These are phyloP conservation scores for Crypturellus tataupa DNA, from an alignment of 2,797 vertebrate species.

Conservation along the genomic window DNA sequence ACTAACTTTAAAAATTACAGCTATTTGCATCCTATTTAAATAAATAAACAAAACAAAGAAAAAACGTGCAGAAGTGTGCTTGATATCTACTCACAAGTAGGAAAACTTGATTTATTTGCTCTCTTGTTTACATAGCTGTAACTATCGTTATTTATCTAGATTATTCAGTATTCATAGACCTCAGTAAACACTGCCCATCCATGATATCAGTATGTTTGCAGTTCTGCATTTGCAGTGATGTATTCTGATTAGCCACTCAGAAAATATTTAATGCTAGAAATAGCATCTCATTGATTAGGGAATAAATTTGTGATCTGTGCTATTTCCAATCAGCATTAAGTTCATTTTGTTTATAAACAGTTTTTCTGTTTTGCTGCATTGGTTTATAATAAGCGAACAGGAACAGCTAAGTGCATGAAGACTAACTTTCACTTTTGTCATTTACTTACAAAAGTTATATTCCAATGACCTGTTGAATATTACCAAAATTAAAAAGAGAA, in stretches of 20 bases:
- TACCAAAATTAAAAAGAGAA: conserved; percentile 50
- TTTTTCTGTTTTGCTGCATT: neutral
- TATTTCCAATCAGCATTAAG: neutral
- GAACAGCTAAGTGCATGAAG: neutral
- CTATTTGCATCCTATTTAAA: neutral
- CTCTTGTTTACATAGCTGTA: neutral
- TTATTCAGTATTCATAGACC: conserved; percentile 21
- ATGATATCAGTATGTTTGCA: neutral
- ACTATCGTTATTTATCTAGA: conserved; percentile 27
- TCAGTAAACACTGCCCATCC: neutral
- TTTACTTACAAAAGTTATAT: conserved; percentile 25
- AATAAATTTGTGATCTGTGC: neutral
- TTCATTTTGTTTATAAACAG: neutral
- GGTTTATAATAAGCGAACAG: neutral
- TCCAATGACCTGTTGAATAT: conserved; percentile 25
- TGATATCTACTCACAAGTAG: neutral
- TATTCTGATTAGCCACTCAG: neutral
- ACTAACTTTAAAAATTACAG: neutral
- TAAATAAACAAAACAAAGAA: neutral
- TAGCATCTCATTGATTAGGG: neutral
- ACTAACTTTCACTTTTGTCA: neutral
- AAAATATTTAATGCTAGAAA: neutral
- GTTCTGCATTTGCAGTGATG: neutral
- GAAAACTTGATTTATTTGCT: neutral
- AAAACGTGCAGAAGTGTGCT: neutral